Evolutionary conservation across 2,113 vertebrate species (phyloP), one percentile per base, ranked within the genome.

Genomic region (Grantiella picta): DNA sequence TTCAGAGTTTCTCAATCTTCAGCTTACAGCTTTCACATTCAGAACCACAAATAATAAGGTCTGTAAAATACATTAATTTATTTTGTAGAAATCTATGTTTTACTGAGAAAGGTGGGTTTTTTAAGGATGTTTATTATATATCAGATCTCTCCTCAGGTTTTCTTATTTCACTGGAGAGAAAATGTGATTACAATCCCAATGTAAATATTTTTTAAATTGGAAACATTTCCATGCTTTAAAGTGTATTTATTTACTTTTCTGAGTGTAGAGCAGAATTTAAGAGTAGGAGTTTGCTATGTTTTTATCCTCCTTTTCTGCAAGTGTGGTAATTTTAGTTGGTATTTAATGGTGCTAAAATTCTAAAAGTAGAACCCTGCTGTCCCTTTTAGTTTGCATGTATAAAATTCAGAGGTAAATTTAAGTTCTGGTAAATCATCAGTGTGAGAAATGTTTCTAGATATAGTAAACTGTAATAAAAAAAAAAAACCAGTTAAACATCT

Each of bases 401-500:
- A 71, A 96, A 88, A 94, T 69, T 80, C 77, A 78, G 92, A 96
- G 86, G 86, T 84, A 66, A 72, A 76, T 76, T 92, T 69, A 89
- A 95, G 68, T 44, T 80, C 81, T 94, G 76, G 69, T 94, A 95
- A 97, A 95, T 95, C 82, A 96, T 79, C 88, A 92, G 31, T 44
- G 53, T 87, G 61, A 90, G 78, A 80, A 94, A 95, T 71, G 31
- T 95, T 91, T 89, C 88, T 86, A 79, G 82, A 94, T 96, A 96
- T 92, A 95, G 87, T 84, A 95, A 96, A 94, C 65, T 60, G 93
- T 70, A 95, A 92, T 79, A 54, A 92, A 97, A 95, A 95, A 94
- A 94, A 94, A 82, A 86, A 0, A 3, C 8, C n/a, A 93, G 63
- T 89, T 76, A 82, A 96, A 78, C 66, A 79, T 93, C 94, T 94